A percentile compares a stretch with the other conserved stretches of the same genome.
phyloP scores from a whole-genome alignment of 2,888 invertebrate genomes.

The Torymus auratus region DNA sequence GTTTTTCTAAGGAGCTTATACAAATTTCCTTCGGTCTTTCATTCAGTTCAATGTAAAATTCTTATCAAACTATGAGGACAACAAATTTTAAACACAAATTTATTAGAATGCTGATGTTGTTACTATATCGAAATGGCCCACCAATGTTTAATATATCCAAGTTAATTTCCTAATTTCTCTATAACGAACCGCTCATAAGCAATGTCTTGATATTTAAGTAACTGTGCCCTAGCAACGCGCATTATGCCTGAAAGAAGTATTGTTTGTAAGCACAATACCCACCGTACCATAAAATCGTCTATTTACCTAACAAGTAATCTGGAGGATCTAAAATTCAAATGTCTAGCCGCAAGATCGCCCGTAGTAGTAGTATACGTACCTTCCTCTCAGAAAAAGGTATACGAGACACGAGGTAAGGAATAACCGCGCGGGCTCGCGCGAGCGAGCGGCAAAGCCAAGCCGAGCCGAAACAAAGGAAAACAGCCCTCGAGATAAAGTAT shows the following conservation, averaged over 20 bases:
- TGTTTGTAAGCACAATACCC: conserved; percentile 31
- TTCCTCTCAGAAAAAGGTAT: not conserved
- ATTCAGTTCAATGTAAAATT: no score
- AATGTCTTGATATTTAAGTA: no score
- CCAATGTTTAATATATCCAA: no score
- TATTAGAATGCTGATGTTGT: no score
- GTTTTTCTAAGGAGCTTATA: no score
- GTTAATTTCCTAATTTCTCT: no score
- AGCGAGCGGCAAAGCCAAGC: conserved; percentile 19
- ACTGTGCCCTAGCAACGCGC: no score
- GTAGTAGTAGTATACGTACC: conserved; percentile 20
- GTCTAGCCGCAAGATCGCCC: conserved; percentile 56
- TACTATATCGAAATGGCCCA: no score
- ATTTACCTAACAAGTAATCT: conserved; percentile 50
- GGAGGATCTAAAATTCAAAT: conserved; percentile 54
- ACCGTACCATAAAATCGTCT: conserved; percentile 37
- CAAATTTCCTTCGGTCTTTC: no score
- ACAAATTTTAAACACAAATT: no score
- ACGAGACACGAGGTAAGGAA: conserved; percentile 6
- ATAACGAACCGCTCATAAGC: no score
- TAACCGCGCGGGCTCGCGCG: not conserved
- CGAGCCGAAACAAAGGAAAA: conserved; percentile 54
- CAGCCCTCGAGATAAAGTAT: conserved; percentile 56
- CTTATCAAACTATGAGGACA: no score
- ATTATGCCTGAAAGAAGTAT: conserved; percentile 8